These are phyloP conservation scores for Pterophyllum scalare DNA, from an alignment of 2,113 vertebrate species.

Conservation along the genomic window DNA sequence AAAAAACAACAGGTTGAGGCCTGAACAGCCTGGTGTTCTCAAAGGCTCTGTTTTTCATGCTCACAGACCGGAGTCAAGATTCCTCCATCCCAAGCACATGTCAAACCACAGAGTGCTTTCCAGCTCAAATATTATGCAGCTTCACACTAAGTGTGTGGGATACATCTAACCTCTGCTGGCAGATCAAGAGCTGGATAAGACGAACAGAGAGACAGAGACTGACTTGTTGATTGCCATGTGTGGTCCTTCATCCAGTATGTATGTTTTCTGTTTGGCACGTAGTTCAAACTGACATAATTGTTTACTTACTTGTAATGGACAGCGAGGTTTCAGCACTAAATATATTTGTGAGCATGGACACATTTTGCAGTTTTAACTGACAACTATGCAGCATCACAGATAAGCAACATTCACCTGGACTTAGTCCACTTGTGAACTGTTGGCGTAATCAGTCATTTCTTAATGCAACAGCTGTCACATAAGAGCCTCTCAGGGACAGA, in stretches of 20 bases:
- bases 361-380: not conserved
- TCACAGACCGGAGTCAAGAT: slow-evolving; percentile 36
- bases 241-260: not conserved
- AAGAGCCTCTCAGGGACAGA: slow-evolving; percentile 41
- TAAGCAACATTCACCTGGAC: slow-evolving; percentile 33
- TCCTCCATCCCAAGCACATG: slow-evolving; percentile 41
- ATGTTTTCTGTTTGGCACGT: not conserved
- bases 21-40: not conserved
- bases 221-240: slow-evolving; percentile 22
- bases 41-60: slow-evolving; percentile 28
- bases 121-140: slow-evolving; percentile 69
- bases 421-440: slow-evolving; percentile 36
- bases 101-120: slow-evolving; percentile 49
- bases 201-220: not conserved
- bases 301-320: not conserved
- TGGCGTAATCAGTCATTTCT: slow-evolving; percentile 48
- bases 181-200: slow-evolving; percentile 48
- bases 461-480: slow-evolving; percentile 44
- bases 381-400: slow-evolving; percentile 17
- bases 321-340: not conserved
- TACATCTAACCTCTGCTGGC: slow-evolving; percentile 51
- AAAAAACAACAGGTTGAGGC: slow-evolving; percentile 39
- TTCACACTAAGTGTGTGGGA: slow-evolving; percentile 57
- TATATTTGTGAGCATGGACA: slow-evolving; percentile 10
- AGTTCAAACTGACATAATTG: not conserved